phyloP scores from a whole-genome alignment of 2,113 vertebrate genomes.

The Nycticryphes semicollaris region DNA sequence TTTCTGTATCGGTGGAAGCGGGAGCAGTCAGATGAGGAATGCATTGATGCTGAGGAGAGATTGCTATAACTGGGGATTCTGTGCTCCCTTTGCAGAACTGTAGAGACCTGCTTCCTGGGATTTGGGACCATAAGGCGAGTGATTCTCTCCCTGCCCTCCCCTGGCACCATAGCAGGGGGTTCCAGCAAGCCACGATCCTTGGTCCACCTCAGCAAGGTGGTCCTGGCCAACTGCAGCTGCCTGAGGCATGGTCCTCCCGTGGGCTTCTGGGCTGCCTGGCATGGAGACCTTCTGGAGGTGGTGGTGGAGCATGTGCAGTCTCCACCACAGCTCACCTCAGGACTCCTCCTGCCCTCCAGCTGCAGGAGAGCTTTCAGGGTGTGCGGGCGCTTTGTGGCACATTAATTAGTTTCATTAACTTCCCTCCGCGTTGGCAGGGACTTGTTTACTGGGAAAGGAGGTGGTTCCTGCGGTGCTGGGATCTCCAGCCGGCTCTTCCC shows the following conservation, averaged over 20 bases:
- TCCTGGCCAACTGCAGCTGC: background rate
- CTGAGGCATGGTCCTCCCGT: background rate
- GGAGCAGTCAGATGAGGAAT: background rate
- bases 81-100: background rate
- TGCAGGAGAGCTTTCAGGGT: background rate
- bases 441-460: background rate
- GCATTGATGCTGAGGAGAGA: accelerated
- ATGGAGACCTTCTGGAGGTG: background rate
- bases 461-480: accelerated
- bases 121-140: background rate
- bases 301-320: background rate
- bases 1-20: background rate
- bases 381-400: accelerated
- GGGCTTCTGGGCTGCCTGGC: background rate
- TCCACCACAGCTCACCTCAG: accelerated
- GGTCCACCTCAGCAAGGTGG: accelerated
- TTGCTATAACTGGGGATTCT: background rate
- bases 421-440: accelerated
- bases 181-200: background rate
- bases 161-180: accelerated
- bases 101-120: background rate
- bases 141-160: no score
- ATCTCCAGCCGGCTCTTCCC: background rate
- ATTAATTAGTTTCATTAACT: background rate
- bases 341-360: background rate